Conservation (phyloP, 2,888 invertebrate species). For the Eucriotettix oculatus region DNA sequence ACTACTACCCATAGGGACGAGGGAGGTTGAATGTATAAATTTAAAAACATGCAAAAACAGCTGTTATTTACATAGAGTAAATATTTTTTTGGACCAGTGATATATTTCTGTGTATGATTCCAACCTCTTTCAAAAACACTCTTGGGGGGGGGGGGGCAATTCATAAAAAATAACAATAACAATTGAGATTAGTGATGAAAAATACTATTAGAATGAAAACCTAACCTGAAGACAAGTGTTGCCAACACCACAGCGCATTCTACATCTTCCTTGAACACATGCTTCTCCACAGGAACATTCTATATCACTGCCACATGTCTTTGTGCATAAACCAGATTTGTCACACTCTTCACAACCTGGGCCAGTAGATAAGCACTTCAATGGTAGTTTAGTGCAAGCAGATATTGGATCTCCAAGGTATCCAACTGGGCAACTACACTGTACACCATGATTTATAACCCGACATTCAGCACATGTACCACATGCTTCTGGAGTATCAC, state of each 20-base stretch:
- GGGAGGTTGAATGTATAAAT: too few species aligned
- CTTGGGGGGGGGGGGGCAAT: too few species aligned
- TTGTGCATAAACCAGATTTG: conserved; percentile 59
- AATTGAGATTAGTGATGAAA: too few species aligned
- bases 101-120: too few species aligned
- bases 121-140: too few species aligned
- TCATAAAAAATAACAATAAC: too few species aligned
- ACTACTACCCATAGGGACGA: too few species aligned
- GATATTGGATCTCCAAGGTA: conserved; percentile 69
- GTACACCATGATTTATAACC: conserved; percentile 67
- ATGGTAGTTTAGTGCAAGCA: conserved; percentile 54
- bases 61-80: too few species aligned
- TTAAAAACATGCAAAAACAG: too few species aligned
- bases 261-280: conserved; percentile 56
- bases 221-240: conserved; percentile 39
- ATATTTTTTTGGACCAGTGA: too few species aligned
- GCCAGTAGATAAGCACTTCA: conserved; percentile 52
- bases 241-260: conserved; percentile 47
- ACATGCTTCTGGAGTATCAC: conserved; percentile 53
- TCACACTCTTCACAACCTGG: conserved; percentile 41
- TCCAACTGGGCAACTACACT: conserved; percentile 69
- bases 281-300: conserved; percentile 72
- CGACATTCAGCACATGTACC: conserved; percentile 71
- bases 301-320: conserved; percentile 42
- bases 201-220: neutral